Base-by-base conservation (phyloP, 2,113 vertebrate genomes). In the Neopipo cinnamomea region DNA sequence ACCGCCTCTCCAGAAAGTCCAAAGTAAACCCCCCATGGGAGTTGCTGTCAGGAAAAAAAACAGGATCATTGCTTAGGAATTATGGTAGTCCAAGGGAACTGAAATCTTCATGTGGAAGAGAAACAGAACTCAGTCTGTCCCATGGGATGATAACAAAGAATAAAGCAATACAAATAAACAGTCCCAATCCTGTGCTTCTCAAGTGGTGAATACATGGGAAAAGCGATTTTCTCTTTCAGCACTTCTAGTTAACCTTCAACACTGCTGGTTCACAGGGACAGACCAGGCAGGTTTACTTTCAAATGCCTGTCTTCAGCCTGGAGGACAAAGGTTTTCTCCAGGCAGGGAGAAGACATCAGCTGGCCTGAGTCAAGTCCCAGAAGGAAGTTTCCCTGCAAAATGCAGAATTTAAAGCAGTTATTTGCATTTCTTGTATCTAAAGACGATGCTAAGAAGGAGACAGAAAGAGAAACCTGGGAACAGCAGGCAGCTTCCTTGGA, bases 391-490 rank as follows among this genome's bases (percentile, higher is more conserved):
- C 35, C 53, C 56, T 87, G 62, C 31, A 91, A 94, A 95, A 93
- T 49, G 70, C 11, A 50, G 62, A 87, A 68, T 75, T 89, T 33
- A 85, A 89, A 91, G 58, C 1, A 35, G 47, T 75, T 71, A 72
- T 84, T 89, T 92, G 70, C 83, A 86, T 87, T 89, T 91, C 44
- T 81, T 39, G 6, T 65, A 53, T 66, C 79, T 89, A 73, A 93
- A 85, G 65, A 73, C 62, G 80, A 85, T 62, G 78, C 73, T 84
- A 59, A 78, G 37, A 84, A 30, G 33, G 20, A 87, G 30, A 87
- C 63, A 83, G 76, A 79, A 75, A 77, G 59, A 86, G 68, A 91
- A 91, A 95, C 65, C 52, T 95, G 68, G 52, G 61, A 92, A 87
- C 35, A 87, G 80, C 76, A 93, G 84, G 73, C 94, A 85, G 35